Percentiles rank a stretch among this genome's conserved stretches.
Conservation (phyloP, 2,113 vertebrate genomes). For the Machaerirhynchus nigripectus region DNA sequence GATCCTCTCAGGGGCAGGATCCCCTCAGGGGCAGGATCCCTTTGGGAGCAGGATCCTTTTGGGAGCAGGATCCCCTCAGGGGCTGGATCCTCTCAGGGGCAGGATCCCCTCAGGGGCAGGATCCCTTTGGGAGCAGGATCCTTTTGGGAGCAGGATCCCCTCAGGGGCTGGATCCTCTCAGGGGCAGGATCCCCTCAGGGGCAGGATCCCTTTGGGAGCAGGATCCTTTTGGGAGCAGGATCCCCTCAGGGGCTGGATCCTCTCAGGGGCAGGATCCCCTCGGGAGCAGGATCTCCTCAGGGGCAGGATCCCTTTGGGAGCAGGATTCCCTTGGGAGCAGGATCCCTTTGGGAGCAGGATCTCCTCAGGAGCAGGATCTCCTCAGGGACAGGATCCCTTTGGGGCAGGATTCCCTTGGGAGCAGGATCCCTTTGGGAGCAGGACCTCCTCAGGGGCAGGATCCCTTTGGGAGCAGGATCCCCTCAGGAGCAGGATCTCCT, state of each 20-base stretch:
- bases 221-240: accelerated
- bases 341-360: accelerated
- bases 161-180: accelerated
- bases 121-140: background rate
- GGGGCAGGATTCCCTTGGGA: accelerated
- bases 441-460: accelerated
- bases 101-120: accelerated
- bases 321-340: background rate
- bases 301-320: accelerated
- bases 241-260: accelerated
- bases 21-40: accelerated
- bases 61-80: accelerated
- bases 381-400: no score
- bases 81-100: accelerated
- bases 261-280: accelerated
- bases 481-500: accelerated
- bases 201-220: accelerated
- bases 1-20: accelerated
- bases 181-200: accelerated
- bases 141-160: accelerated
- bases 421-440: accelerated
- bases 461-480: accelerated
- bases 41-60: no score
- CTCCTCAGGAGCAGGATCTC: accelerated
- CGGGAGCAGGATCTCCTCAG: accelerated